Evolutionary conservation across 2,113 vertebrate genomes (phyloP).

Genomic region (Coturnix japonica): DNA sequence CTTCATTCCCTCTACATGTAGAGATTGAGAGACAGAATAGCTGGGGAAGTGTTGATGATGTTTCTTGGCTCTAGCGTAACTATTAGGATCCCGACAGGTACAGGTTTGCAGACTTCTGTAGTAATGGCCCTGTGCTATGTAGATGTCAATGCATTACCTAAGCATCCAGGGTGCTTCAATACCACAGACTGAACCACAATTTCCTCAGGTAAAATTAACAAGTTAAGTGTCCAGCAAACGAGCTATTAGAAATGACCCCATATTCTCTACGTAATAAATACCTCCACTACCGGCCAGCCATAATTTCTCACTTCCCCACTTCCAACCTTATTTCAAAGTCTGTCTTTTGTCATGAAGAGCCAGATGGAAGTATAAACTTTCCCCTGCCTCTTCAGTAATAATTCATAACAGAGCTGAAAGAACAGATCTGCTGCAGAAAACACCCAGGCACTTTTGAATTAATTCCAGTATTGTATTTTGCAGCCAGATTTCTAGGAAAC

Average conservation of each 20-base stretch:
- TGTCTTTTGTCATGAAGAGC: not conserved
- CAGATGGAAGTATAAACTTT: not conserved
- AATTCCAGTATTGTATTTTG: slow-evolving; percentile 68
- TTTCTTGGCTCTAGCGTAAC: not conserved
- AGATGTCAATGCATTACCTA: not conserved
- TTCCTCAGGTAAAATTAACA: not conserved
- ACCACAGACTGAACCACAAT: not conserved
- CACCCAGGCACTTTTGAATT: slow-evolving; percentile 56
- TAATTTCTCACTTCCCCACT: not conserved
- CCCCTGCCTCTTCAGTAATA: slow-evolving; percentile 36
- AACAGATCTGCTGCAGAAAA: slow-evolving; percentile 5
- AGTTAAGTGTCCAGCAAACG: not conserved
- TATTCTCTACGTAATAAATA: not conserved
- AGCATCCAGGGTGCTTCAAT: not conserved
- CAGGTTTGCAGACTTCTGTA: not conserved
- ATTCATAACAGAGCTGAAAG: slow-evolving; percentile 55
- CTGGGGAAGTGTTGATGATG: not conserved
- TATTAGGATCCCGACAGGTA: not conserved
- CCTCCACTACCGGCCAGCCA: not conserved
- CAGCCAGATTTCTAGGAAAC: slow-evolving; percentile 70
- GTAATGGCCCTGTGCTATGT: accelerated
- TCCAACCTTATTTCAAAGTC: not conserved
- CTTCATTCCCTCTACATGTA: not conserved
- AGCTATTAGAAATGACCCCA: not conserved
- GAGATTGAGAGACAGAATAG: not conserved